Evolutionary conservation across 2,797 vertebrate species (phyloP).

Genomic region (Myoxocephalus aenaeus): DNA sequence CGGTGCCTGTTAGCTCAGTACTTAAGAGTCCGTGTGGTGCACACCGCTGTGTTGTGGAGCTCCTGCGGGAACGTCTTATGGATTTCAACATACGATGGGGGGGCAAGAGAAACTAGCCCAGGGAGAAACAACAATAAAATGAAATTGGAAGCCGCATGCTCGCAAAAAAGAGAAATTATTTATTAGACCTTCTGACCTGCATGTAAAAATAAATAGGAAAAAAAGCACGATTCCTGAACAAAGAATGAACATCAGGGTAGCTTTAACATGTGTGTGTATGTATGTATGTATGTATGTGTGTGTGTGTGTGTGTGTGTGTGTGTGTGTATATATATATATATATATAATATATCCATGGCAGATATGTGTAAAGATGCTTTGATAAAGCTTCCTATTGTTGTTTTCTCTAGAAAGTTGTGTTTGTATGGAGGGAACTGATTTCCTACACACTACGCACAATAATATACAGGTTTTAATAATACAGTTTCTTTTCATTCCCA

Average conservation of each 20-base stretch:
- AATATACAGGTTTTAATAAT: neutral
- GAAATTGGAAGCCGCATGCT: neutral
- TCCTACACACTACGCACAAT: neutral
- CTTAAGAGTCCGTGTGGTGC: neutral
- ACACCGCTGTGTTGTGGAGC: neutral
- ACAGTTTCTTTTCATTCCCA: conserved; percentile 53
- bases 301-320: too few relatives aligned
- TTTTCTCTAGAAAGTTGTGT: neutral
- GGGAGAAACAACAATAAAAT: conserved; percentile 2
- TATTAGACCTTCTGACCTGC: neutral
- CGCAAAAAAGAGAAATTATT: neutral
- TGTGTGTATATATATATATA: too few relatives aligned
- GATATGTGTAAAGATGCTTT: neutral
- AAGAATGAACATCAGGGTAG: neutral
- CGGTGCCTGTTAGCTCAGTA: conserved; percentile 2
- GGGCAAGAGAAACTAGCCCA: neutral
- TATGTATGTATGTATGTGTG: too few relatives aligned
- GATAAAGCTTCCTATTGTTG: neutral
- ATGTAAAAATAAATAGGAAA: neutral
- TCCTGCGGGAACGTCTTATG: conserved; percentile 13
- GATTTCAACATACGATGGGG: conserved; percentile 7
- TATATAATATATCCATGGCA: too few relatives aligned
- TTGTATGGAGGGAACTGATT: too few relatives aligned
- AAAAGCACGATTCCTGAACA: neutral
- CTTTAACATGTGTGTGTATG: neutral